Percentiles rank a stretch among this genome's conserved stretches.
Conservation (phyloP, 2,888 invertebrate species). For the Drosophila nr. perissopoda region DNA sequence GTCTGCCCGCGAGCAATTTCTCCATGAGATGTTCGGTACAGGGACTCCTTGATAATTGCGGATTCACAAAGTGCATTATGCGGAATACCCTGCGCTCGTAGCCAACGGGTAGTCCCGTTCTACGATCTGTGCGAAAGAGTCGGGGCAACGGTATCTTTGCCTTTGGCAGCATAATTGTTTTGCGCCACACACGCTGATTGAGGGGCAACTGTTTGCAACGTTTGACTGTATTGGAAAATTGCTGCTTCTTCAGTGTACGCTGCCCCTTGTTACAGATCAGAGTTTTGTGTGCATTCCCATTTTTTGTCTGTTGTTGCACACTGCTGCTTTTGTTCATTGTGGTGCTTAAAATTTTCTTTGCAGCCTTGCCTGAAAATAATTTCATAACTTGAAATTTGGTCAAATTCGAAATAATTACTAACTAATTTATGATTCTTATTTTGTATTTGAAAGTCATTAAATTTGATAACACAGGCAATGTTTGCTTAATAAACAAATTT, state of each 20-base stretch:
- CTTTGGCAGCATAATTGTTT: slow-evolving; percentile 45
- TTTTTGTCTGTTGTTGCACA: neutral
- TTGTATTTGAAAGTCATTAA: neutral
- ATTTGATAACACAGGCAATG: neutral
- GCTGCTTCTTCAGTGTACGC: neutral
- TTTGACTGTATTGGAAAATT: neutral
- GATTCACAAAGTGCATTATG: slow-evolving; percentile 68
- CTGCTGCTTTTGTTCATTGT: neutral
- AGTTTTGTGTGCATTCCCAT: neutral
- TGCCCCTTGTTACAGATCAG: neutral
- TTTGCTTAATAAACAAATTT: neutral
- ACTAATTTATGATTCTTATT: neutral
- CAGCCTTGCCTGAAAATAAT: slow-evolving; percentile 3
- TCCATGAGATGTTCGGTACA: slow-evolving; percentile 39
- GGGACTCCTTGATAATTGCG: slow-evolving; percentile 25
- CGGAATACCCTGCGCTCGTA: slow-evolving; percentile 61
- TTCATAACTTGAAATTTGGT: slow-evolving; percentile 23
- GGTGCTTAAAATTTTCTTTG: neutral
- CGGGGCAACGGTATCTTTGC: slow-evolving; percentile 28
- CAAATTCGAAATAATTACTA: neutral
- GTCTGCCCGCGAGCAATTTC: slow-evolving; percentile 25
- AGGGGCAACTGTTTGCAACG: neutral
- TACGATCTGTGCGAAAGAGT: slow-evolving; percentile 53
- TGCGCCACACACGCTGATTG: slow-evolving; percentile 49
- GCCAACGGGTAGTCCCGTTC: slow-evolving; percentile 63